Conservation (phyloP, 2,113 vertebrate species). For the Pithys albifrons region DNA sequence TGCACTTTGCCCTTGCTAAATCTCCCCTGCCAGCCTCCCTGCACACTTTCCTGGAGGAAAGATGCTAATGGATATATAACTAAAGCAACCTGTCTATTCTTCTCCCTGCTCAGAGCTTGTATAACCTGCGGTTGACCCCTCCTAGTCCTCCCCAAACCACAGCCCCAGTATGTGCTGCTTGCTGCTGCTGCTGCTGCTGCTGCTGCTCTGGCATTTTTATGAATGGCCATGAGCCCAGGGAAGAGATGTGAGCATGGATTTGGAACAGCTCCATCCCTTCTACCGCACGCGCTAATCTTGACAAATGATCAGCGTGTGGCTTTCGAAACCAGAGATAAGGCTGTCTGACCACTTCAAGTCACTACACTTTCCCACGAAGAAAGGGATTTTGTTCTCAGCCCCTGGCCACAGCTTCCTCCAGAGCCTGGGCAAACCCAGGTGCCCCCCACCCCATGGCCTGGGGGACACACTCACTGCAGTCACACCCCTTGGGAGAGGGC, state of each 20-base stretch:
- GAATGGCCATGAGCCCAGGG: constrained; percentile 55
- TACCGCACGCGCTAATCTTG: constrained; percentile 59
- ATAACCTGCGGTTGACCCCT: constrained; percentile 23
- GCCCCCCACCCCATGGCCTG: neutral
- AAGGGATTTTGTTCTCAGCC: constrained; percentile 29
- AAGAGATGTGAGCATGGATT: constrained; percentile 39
- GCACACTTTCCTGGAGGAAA: neutral
- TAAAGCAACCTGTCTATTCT: constrained; percentile 35
- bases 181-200: neutral
- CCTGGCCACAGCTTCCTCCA: rapidly evolving
- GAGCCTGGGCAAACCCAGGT: neutral
- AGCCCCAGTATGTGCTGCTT: neutral
- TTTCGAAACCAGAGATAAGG: constrained; percentile 62
- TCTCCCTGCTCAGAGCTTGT: neutral
- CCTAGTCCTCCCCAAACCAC: constrained; percentile 24
- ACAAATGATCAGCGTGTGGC: constrained; percentile 64
- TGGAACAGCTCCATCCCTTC: constrained; percentile 69
- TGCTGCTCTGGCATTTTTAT: constrained; percentile 59
- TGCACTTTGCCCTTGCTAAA: neutral
- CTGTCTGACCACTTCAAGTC: constrained; percentile 38
- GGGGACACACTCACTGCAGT: neutral
- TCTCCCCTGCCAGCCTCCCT: neutral
- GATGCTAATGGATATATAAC: neutral
- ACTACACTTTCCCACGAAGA: constrained; percentile 48
- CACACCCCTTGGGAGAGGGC: neutral